Evolutionary conservation across 1,140 invertebrate species (phyloP).

Genomic region (Capitella teleta): DNA sequence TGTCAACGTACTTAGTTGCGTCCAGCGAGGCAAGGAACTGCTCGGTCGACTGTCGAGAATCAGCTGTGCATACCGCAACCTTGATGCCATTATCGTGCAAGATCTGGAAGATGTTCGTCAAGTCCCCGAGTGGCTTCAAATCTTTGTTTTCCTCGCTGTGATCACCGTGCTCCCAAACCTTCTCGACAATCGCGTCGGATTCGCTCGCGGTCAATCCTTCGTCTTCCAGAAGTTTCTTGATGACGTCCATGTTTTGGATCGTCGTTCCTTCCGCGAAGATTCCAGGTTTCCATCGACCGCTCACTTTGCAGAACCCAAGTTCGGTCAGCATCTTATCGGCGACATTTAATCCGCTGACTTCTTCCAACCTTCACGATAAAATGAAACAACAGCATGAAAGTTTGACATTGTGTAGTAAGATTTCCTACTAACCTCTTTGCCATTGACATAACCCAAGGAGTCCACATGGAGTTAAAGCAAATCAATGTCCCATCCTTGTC

Average conservation of each 20-base stretch:
- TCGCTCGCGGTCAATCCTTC: slow-evolving; percentile 27
- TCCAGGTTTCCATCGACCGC: slow-evolving; percentile 34
- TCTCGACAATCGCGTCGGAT: slow-evolving; percentile 18
- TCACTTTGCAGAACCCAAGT: slow-evolving; percentile 35
- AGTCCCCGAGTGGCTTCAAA: slow-evolving; percentile 35
- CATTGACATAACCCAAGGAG: slow-evolving; percentile 37
- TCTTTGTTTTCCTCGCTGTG: not conserved
- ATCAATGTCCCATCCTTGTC: slow-evolving; percentile 48
- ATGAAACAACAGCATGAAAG: not conserved
- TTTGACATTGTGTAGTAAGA: not conserved
- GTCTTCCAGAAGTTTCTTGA: slow-evolving; percentile 31
- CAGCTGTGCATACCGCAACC: slow-evolving; percentile 45
- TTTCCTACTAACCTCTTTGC: not conserved
- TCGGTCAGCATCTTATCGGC: slow-evolving; percentile 36
- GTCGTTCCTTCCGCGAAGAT: slow-evolving; percentile 44
- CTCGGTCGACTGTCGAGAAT: slow-evolving; percentile 30
- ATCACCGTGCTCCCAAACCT: slow-evolving; percentile 25
- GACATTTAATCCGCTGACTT: slow-evolving; percentile 21
- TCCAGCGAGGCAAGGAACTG: slow-evolving; percentile 29
- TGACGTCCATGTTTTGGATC: slow-evolving; percentile 28
- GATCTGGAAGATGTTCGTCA: slow-evolving; percentile 38
- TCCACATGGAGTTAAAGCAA: slow-evolving; percentile 47
- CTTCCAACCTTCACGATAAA: slow-evolving; percentile 22
- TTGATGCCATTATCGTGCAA: slow-evolving; percentile 40
- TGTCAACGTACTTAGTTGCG: slow-evolving; percentile 33